phyloP scores from a whole-genome alignment of 1,140 invertebrate species.

The Melipona quadrifasciata region DNA sequence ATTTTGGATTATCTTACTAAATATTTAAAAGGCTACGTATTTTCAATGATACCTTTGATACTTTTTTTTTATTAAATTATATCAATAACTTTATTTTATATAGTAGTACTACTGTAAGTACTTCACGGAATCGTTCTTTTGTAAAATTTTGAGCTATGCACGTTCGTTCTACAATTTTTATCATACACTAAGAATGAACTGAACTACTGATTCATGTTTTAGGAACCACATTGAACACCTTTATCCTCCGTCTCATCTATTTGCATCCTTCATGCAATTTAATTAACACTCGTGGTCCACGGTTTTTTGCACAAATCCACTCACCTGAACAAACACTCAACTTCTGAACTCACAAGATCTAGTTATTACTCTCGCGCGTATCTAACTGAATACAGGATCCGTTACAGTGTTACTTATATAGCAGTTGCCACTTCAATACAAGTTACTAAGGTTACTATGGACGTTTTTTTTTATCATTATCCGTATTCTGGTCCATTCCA shows the following conservation, averaged over 20 bases:
- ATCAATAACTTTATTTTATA: too few species aligned
- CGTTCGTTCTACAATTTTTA: neutral
- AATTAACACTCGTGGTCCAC: neutral
- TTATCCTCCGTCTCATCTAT: neutral
- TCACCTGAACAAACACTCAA: slow-evolving; percentile 11
- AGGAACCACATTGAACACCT: neutral
- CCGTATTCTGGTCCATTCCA: slow-evolving; percentile 17
- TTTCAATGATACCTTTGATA: too few species aligned
- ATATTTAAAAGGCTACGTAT: too few species aligned
- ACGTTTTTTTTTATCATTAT: slow-evolving; percentile 49
- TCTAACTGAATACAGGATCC: slow-evolving; percentile 73
- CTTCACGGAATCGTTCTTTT: neutral
- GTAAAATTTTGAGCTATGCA: neutral
- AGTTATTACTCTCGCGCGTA: slow-evolving; percentile 57
- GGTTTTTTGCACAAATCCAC: slow-evolving; percentile 2
- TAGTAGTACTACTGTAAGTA: neutral
- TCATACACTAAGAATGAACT: too few species aligned
- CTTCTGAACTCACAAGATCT: slow-evolving; percentile 27
- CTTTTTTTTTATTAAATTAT: too few species aligned
- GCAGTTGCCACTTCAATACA: slow-evolving; percentile 1
- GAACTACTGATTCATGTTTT: too few species aligned
- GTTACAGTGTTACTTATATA: slow-evolving; percentile 74
- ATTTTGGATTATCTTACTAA: neutral
- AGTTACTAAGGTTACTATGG: slow-evolving; percentile 46
- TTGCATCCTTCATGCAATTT: neutral